Evolutionary conservation across 2,113 vertebrate genomes (phyloP).

Genomic region (Dasyurus viverrinus): DNA sequence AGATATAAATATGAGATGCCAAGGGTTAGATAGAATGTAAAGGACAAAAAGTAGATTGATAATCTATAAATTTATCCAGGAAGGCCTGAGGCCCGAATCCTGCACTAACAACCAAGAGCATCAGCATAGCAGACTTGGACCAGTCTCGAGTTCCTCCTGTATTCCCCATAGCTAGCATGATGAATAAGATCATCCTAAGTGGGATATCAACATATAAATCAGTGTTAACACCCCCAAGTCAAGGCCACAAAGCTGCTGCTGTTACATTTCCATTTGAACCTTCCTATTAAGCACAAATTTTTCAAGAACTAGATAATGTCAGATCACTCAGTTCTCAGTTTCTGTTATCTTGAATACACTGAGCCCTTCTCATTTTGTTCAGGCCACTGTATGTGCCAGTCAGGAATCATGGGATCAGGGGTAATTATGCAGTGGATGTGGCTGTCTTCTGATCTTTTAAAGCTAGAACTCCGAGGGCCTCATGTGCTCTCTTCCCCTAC

Average conservation of each 20-base stretch:
- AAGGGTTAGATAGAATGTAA: neutral
- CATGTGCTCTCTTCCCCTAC: neutral
- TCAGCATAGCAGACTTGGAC: neutral
- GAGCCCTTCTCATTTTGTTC: neutral
- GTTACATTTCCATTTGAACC: neutral
- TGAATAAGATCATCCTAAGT: neutral
- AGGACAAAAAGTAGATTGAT: neutral
- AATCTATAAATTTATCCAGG: neutral
- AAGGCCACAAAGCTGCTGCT: neutral
- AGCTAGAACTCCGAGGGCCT: neutral
- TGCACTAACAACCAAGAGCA: neutral
- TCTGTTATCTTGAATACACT: neutral
- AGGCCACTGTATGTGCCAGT: neutral
- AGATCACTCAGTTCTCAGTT: neutral
- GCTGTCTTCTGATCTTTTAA: neutral
- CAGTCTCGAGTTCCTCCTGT: neutral
- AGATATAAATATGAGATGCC: neutral
- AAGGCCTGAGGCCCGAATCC: neutral
- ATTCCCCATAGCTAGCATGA: neutral
- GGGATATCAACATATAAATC: neutral
- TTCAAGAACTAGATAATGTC: neutral
- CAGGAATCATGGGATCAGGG: neutral
- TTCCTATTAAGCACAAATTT: neutral
- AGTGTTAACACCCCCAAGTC: neutral
- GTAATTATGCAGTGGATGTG: neutral